Evolutionary conservation across 2,113 vertebrate species (phyloP).

Genomic region (Petaurus breviceps): DNA sequence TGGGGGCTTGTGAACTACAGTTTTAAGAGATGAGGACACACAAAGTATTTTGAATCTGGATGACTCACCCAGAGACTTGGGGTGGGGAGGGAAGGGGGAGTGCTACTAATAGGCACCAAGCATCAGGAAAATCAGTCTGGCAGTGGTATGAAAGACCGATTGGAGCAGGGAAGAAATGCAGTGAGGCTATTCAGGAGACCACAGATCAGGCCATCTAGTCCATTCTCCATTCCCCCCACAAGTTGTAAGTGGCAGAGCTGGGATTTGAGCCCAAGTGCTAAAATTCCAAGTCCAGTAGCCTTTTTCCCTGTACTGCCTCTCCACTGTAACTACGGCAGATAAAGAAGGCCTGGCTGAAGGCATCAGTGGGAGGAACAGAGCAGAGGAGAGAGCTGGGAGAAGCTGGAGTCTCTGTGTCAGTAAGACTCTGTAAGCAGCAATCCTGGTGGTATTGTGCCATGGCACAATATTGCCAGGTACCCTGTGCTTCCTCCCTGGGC

Average conservation of each 20-base stretch:
- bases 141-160: background rate
- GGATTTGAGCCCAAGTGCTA: background rate
- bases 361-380: background rate
- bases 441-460: background rate
- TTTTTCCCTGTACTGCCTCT: background rate
- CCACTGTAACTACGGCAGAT: background rate
- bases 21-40: background rate
- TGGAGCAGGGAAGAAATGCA: background rate
- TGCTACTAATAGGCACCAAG: background rate
- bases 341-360: background rate
- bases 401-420: background rate
- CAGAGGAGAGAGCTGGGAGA: background rate
- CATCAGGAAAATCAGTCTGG: background rate
- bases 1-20: background rate
- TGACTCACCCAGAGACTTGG: background rate
- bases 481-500: background rate
- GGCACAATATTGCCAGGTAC: background rate
- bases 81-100: too few species aligned
- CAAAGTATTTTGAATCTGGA: background rate
- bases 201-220: background rate
- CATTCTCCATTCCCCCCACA: background rate
- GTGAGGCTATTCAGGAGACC: background rate
- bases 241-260: background rate
- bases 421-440: background rate
- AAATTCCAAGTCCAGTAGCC: background rate